Base-by-base conservation (phyloP, 2,113 vertebrate species). In the Gadus chalcogrammus region DNA sequence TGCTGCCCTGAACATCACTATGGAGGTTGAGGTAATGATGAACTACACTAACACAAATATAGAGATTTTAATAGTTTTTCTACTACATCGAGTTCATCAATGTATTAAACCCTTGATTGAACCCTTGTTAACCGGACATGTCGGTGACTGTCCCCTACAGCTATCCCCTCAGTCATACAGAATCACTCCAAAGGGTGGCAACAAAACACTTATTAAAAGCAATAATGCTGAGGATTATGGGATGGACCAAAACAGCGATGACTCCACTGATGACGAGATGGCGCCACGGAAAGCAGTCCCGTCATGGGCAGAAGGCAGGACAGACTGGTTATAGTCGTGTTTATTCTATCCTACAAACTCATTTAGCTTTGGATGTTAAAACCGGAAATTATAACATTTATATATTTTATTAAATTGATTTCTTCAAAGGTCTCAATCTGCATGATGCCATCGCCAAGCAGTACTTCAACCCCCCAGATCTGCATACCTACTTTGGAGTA, bases 181-280 rank as follows among this genome's bases (percentile, higher is more conserved):
- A 27, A 94, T 98, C 91, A 98, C 96, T 48, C 96, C 96, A 0
- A 95, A 93, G 64, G 90, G 91, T 6, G 90, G 59, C 4, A 92
- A 88, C 63, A 88, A 85, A 68, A 61, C 80, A 0, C 53, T 78
- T 0, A 0, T 42, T 48, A 48, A 48, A 3, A 80, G 72, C 48
- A 81, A 78, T 65, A 81, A 72, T 71, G 17, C 70, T 5, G 91
- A 97, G 0, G 92, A 95, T 81, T 99, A 99, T 0, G 97, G 97
- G 0, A 94, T 99, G 97, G 97, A 99, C 77, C 92, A 96, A 80
- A 96, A 98, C 73, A 99, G 97, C 0, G 97, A 98, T 0, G 97
- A 99, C 82, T 99, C 97, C 0, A 98, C 97, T 0, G 97, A 99
- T 35, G 97, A 99, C 0, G 97, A 99, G 70, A 93, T 93, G 1